phyloP scores from a whole-genome alignment of 2,113 vertebrate genomes.

The Alectura lathami region DNA sequence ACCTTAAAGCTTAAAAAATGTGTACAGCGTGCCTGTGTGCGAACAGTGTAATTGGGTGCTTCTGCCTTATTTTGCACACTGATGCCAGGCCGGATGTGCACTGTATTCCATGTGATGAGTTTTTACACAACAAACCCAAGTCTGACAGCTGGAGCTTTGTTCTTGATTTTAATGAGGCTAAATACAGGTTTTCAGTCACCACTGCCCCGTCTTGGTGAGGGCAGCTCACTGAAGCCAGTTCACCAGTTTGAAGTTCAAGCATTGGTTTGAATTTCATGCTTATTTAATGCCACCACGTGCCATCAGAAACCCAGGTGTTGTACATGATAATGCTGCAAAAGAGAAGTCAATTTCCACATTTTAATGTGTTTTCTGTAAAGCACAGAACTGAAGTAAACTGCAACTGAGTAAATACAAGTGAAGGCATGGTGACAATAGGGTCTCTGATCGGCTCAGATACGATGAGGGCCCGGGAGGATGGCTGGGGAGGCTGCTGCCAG shows the following conservation, averaged over 20 bases:
- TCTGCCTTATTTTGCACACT: neutral
- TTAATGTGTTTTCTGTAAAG: neutral
- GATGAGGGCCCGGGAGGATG: fast-evolving
- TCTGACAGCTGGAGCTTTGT: neutral
- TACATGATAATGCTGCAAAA: neutral
- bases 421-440: neutral
- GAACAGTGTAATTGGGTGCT: neutral
- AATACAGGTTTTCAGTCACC: neutral
- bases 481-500: neutral
- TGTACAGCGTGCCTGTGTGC: neutral
- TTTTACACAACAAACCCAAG: neutral
- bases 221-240: neutral
- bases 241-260: neutral
- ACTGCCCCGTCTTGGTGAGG: fast-evolving
- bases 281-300: neutral
- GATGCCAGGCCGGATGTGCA: neutral
- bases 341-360: neutral
- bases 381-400: neutral
- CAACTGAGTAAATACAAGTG: neutral
- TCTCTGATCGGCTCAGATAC: neutral
- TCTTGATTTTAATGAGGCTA: neutral
- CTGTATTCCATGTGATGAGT: neutral
- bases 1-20: neutral
- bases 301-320: neutral
- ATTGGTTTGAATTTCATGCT: neutral